Conservation (phyloP, 2,888 invertebrate species). For the Erebia epiphron region DNA sequence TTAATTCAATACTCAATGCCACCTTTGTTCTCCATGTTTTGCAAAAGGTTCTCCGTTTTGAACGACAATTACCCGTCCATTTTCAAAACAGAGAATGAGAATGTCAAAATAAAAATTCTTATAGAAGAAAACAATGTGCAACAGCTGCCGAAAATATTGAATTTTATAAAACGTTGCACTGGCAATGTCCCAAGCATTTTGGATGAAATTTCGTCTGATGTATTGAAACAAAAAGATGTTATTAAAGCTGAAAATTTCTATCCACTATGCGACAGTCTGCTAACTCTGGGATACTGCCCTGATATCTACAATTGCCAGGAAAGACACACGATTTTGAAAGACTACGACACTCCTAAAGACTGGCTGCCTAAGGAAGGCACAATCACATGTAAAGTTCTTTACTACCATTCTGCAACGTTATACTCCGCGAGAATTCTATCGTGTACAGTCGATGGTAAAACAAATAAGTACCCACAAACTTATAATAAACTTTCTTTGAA, state of each 20-base stretch:
- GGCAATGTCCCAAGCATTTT: conserved; percentile 61
- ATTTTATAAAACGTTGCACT: conserved; percentile 81
- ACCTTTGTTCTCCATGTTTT: conserved; percentile 85
- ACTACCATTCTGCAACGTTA: conserved; percentile 83
- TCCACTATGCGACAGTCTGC: conserved; percentile 83
- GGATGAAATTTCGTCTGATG: conserved; percentile 55
- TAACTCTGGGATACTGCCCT: conserved; percentile 86
- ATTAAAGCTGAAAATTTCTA: conserved; percentile 65
- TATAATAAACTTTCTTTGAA: conserved; percentile 63
- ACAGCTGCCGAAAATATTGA: conserved; percentile 84
- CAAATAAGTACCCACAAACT: conserved; percentile 59
- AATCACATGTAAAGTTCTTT: conserved; percentile 82
- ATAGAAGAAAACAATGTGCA: conserved; percentile 83
- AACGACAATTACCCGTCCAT: conserved; percentile 83
- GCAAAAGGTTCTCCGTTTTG: conserved; percentile 86
- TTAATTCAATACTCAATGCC: conserved; percentile 89
- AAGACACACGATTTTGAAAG: conserved; percentile 84
- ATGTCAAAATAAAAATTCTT: conserved; percentile 77
- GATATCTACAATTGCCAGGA: conserved; percentile 80
- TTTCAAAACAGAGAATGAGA: conserved; percentile 52
- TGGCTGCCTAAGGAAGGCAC: conserved; percentile 80
- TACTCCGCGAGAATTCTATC: conserved; percentile 82
- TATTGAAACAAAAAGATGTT: conserved; percentile 66
- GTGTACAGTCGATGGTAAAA: conserved; percentile 45
- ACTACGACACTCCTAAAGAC: conserved; percentile 76